Base-by-base conservation (phyloP, 2,888 invertebrate species). In the Epirrhoe tristata region DNA sequence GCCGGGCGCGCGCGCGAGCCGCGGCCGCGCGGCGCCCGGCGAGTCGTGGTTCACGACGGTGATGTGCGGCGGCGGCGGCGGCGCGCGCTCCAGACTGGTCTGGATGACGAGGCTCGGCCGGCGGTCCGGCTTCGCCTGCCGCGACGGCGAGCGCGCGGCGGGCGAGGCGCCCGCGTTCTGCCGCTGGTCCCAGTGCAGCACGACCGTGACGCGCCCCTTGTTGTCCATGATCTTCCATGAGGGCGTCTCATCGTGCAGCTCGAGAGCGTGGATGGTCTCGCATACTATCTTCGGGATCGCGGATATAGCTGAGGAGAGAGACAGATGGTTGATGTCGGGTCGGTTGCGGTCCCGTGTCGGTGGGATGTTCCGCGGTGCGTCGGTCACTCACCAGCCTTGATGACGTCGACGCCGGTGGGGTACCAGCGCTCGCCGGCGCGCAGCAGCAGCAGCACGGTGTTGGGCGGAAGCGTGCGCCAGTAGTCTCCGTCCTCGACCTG, bases 181-280 rank as follows among this genome's bases (percentile, higher is more conserved):
- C 81, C 97, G 96, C 94, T 98, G 98, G 95, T 98, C 98, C 98
- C 98, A 98, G 94, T 98, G 98, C 90, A 98, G 95, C 89, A 98
- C 98, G 94, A 98, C 98, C 85, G 98, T 98, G 94, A 98, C 97
- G 90, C 98, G 96, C 90, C 98, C 98, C 95, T 98, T 98, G 96
- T 98, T 98, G 96, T 98, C 98, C 98, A 98, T 98, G 95, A 98
- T 98, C 94, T 98, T 98, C 98, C 98, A 98, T 94, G 98, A 98
- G 88, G 98, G 98, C 90, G 98, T 98, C 94, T 98, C 98, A 97
- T 98, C 97, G 95, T 98, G 98, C 90, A 98, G 95, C 94, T 98
- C 98, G 95, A 98, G 94, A 78, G 98, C 98, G 95, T 98, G 97
- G 90, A 98, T 98, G 87, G 98, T 98, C 95, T 98, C 98, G 96